Evolutionary conservation across 2,888 invertebrate genomes (phyloP), one percentile per base, ranked within the genome.

Genomic region (Cybosia mesomella): DNA sequence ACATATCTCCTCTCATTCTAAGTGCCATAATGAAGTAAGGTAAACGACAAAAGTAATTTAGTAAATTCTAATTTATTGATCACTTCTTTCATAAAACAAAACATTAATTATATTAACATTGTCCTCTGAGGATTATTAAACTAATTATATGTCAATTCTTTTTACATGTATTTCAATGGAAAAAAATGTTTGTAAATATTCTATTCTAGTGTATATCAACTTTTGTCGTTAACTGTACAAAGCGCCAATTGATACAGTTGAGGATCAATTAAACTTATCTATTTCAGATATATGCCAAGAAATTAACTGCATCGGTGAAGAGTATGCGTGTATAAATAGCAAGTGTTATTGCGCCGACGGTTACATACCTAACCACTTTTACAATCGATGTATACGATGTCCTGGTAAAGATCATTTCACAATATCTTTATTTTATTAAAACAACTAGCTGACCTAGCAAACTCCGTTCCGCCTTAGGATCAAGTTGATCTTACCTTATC

Each of bases 331-430:
- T 74, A 81, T 90, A n/a, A 84, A 90, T n/a, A 90, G 90, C 8
- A 76, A 81, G 9, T 95, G 94, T 68, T 89, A 87, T 73, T 95
- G 94, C 70, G 88, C 93, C 0, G 79, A 83, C 1, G 94, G 94
- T 0, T 94, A 82, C 71, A 78, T 91, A 57, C 89, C 89, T 2
- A 91, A 91, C 73, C 87, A 87, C 54, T 88, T 85, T 28, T 88
- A 90, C 60, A 87, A 82, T 32, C 81, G 85, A 34, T 95, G 95
- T 66, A 74, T 92, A 2, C 87, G 81, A 83, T 95, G 95, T 83
- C 95, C 94, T 84, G 92, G 95, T 95, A 87, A 82, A 22, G 21
- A 32, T 28, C 7, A 7, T 13, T 55, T 13, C 15, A 49, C 9
- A 59, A 22, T 13, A 53, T 15, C 3, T 39, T 21, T 55, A 18